A percentile compares a stretch with the other conserved stretches of the same genome.
Conservation (phyloP, 2,797 vertebrate genomes). For the Glossophaga mutica region DNA sequence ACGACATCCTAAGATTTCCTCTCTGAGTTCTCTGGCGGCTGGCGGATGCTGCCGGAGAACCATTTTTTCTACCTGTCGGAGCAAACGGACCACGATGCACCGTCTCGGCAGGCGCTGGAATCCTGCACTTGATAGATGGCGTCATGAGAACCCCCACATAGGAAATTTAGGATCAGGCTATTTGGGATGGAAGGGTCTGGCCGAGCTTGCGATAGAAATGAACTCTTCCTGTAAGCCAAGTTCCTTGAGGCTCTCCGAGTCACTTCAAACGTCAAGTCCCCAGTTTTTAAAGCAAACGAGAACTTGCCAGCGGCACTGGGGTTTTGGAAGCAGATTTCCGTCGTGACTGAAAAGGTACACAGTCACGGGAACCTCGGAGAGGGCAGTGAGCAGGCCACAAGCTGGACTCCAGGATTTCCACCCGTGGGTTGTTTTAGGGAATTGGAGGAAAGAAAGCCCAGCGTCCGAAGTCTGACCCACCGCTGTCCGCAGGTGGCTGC, state of each 20-base stretch:
- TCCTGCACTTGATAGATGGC: neutral
- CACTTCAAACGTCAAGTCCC: neutral
- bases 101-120: neutral
- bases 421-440: neutral
- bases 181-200: neutral
- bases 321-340: neutral
- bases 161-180: neutral
- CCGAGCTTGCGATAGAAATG: neutral
- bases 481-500: neutral
- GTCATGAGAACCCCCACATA: neutral
- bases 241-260: neutral
- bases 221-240: neutral
- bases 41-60: fast-evolving
- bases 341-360: neutral
- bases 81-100: neutral
- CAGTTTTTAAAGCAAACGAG: neutral
- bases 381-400: neutral
- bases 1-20: neutral
- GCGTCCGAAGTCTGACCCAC: neutral
- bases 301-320: neutral
- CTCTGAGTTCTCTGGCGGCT: neutral
- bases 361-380: neutral
- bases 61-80: fast-evolving
- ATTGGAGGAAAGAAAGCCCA: neutral
- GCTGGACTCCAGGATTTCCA: neutral